Conservation (phyloP, 92 coral and sea anemone genomes). For the Bergia sp. region DNA sequence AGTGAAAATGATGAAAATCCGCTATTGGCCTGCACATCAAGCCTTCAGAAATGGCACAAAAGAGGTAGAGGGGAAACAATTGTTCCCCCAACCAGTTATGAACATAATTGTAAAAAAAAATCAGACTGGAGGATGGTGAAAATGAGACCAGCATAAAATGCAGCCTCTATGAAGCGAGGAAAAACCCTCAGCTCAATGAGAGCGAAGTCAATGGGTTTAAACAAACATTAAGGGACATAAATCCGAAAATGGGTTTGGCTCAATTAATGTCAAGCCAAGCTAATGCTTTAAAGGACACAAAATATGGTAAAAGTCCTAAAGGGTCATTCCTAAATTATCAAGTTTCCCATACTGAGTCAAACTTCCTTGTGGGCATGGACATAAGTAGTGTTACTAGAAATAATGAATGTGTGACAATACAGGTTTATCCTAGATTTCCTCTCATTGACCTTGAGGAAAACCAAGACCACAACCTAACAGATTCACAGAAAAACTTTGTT, state of each 20-base stretch:
- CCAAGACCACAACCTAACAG: constrained; percentile 26
- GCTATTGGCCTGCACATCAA: constrained; percentile 49
- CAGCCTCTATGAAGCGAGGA: constrained; percentile 62
- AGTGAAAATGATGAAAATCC: constrained; percentile 59
- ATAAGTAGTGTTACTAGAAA: constrained; percentile 28
- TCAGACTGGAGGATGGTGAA: constrained; percentile 47
- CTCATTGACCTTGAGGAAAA: constrained; percentile 45
- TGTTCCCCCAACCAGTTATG: constrained; percentile 55
- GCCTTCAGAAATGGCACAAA: constrained; percentile 62
- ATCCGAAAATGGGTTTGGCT: constrained; percentile 56
- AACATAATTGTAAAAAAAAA: constrained; percentile 51
- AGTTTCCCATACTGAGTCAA: constrained; percentile 49
- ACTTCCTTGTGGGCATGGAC: constrained; percentile 41
- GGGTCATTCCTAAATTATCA: constrained; percentile 60
- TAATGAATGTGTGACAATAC: not conserved
- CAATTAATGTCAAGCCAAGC: constrained; percentile 26
- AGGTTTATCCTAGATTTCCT: constrained; percentile 40
- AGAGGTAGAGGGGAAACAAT: constrained; percentile 57
- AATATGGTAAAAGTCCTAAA: constrained; percentile 53
- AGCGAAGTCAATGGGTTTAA: constrained; percentile 36
- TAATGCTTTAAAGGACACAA: constrained; percentile 44
- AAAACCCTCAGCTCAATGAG: constrained; percentile 6
- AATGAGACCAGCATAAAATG: constrained; percentile 55
- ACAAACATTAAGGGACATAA: constrained; percentile 46
- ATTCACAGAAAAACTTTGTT: constrained; percentile 32